Evolutionary conservation across 2,113 vertebrate species (phyloP).

Genomic region (Marcusenius ussheri): DNA sequence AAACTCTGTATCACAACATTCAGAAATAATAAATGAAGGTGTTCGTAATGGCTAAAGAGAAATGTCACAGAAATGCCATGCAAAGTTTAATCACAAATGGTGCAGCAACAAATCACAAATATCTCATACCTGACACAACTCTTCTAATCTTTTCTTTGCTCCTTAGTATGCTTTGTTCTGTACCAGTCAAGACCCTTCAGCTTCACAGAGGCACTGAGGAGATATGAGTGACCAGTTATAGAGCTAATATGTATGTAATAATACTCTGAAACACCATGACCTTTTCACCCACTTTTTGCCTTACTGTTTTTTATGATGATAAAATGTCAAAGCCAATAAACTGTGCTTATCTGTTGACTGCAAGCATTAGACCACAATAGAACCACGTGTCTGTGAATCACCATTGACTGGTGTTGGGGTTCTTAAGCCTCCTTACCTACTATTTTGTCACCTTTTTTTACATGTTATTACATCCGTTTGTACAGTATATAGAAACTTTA

Average conservation of each 20-base stretch:
- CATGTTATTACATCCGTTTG: neutral
- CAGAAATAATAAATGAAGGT: slow-evolving; percentile 31
- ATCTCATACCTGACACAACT: slow-evolving; percentile 33
- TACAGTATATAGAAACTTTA: neutral
- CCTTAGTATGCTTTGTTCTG: slow-evolving; percentile 21
- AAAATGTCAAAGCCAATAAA: neutral
- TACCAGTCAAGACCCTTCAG: neutral
- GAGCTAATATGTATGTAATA: neutral
- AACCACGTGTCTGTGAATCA: neutral
- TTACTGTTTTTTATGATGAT: neutral
- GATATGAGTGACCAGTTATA: neutral
- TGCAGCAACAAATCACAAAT: slow-evolving; percentile 39
- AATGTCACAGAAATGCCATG: slow-evolving; percentile 52
- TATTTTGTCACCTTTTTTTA: neutral
- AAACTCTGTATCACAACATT: slow-evolving; percentile 25
- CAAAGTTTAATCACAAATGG: slow-evolving; percentile 41
- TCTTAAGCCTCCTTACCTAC: neutral
- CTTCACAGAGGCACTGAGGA: neutral
- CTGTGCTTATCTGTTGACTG: neutral
- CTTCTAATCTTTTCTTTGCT: slow-evolving; percentile 27
- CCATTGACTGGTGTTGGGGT: neutral
- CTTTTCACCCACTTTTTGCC: neutral
- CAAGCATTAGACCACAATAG: neutral
- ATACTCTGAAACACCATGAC: neutral
- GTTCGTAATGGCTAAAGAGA: slow-evolving; percentile 45